Evolutionary conservation across 2,113 vertebrate species (phyloP), one percentile per base, ranked within the genome.

Genomic region (Pungitius pungitius): DNA sequence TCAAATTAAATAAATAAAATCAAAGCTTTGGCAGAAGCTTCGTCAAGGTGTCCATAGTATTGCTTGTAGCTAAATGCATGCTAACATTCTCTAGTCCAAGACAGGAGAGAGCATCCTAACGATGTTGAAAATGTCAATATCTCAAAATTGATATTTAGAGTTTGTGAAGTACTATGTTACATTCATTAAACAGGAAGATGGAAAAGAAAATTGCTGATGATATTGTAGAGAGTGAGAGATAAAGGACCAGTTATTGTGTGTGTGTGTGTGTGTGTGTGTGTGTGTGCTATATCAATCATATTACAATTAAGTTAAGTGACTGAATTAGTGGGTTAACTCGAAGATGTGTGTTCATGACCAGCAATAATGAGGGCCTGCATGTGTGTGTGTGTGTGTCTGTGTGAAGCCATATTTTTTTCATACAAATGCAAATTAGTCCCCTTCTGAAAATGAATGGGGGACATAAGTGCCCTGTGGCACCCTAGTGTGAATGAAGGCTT

Each of bases 321-420:
- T 54, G 37, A 63, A 62, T 49, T 40, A 39, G 43, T n/a, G n/a
- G 69, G 57, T 61, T 61, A 72, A 40, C 11, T 52, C 61, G 69
- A 52, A 61, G 18, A 61, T 51, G 54, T 20, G 30, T 37, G 69
- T 33, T 33, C 70, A 63, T 73, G 70, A 73, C 58, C 35, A 62
- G 58, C 24, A 37, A 35, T 35, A 35, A 35, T 35, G 45, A 65
- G 30, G 20, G 62, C 11, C 18, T n/a, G 11, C 49, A 17, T 33
- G 43, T 64, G 20, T 39, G 17, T 35, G 55, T 20, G 9, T 35
- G 17, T 11, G 55, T 57, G 55, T 33, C 27, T 57, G 27, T 35
- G 27, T 33, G 55, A 7, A 26, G 22, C 17, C 1, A 65, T 37
- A 15, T 35, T 37, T n/a, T 20, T 18, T 15, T 11, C 33, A n/a